Base-by-base conservation (phyloP, 2,797 vertebrate genomes). In the Poecilia picta region DNA sequence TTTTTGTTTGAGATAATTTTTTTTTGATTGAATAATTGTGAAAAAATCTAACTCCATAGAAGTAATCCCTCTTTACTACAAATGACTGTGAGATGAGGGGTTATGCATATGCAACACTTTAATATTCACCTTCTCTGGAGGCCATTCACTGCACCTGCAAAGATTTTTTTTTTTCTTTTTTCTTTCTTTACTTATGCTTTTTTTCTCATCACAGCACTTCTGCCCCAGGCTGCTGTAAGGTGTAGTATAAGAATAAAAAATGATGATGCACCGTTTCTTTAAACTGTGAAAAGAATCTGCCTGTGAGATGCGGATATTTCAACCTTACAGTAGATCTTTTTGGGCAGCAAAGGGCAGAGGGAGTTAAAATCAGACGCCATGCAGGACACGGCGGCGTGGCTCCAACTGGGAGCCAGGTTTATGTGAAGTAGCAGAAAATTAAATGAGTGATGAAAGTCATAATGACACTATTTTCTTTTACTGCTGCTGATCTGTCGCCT, bases 361-460 rank as follows among this genome's bases (percentile, higher is more conserved):
- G 76, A 83, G 72, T 77, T 88, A 80, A 74, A 87, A 83, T 84
- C 71, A 62, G 79, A 78, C 74, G 45, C 51, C 73, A 77, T 68
- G 78, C 8, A 16, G 84, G 43, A 36, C 36, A 55, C 33, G 41
- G 41, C 74, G 23, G 18, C 72, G 49, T 47, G 49, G 53, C 81
- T 92, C 83, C 84, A 88, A 88, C 74, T 45, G 62, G 73, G 46
- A n/a, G 51, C 46, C 11, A 23, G 68, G 77, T 75, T 78, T 81
- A 77, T 78, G 80, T 41, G 80, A 81, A 82, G 77, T 81, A 88
- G 86, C 75, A 73, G 80, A 71, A 89, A 90, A 81, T 84, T 18
- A 84, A 84, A 81, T 83, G 80, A 88, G 76, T 76, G 79, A 86
- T 85, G 81, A 83, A 85, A 89, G 80, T 81, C 75, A 83, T 78